Conservation (phyloP, 2,113 vertebrate genomes). For the Telmatochromis brachygnathus region DNA sequence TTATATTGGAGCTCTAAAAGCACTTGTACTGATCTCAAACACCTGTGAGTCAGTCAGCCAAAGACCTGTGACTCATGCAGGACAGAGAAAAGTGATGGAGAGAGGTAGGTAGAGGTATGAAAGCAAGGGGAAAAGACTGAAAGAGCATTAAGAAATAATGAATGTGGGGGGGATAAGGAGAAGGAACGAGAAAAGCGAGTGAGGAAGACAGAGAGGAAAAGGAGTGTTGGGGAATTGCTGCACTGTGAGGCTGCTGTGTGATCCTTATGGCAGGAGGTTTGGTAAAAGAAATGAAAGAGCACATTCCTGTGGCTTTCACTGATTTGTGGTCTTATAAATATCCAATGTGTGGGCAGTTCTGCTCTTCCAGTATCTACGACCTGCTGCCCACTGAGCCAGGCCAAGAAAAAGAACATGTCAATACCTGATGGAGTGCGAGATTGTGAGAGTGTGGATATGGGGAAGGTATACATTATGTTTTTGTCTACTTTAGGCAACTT, state of each 20-base stretch:
- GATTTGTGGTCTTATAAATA: constrained; percentile 67
- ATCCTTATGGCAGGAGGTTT: constrained; percentile 31
- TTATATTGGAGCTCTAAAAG: constrained; percentile 24
- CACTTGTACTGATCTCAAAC: constrained; percentile 44
- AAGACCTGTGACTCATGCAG: constrained; percentile 39
- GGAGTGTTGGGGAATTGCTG: neutral
- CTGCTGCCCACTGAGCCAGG: constrained; percentile 53
- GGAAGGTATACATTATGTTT: neutral
- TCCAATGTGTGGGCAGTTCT: constrained; percentile 54
- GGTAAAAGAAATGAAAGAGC: constrained; percentile 34
- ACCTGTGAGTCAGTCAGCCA: constrained; percentile 48
- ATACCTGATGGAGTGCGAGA: constrained; percentile 36
- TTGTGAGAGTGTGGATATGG: neutral
- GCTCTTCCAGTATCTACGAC: constrained; percentile 43
- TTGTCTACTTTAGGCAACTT: neutral
- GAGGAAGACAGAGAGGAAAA: neutral
- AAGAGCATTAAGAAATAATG: neutral
- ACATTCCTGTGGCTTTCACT: constrained; percentile 50
- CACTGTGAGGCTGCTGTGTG: constrained; percentile 12
- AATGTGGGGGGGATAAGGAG: neutral
- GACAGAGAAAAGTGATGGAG: neutral
- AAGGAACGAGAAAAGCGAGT: neutral
- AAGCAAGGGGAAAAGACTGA: neutral
- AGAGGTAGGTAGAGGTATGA: neutral
- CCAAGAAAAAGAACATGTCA: constrained; percentile 44